Evolutionary conservation across 2,888 invertebrate genomes (phyloP), one percentile per base, ranked within the genome.

Genomic region (Micoletzkya japonica): DNA sequence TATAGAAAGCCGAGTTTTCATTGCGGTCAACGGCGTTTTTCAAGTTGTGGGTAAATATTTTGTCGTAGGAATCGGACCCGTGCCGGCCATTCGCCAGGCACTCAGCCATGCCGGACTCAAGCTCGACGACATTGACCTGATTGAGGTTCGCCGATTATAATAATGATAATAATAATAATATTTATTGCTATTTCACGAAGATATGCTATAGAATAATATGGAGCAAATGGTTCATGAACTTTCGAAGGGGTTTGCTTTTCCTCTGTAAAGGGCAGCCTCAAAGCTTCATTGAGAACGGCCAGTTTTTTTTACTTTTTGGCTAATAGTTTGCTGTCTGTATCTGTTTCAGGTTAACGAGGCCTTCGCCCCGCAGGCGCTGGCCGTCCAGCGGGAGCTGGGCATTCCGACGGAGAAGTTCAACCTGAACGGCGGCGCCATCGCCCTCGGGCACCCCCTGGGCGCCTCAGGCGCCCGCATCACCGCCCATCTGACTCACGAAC

Each of bases 321-420:
- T n/a, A n/a, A n/a, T n/a, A n/a, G n/a, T n/a, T n/a, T n/a, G n/a
- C n/a, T n/a, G n/a, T n/a, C n/a, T n/a, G n/a, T 70, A 14, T 28
- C n/a, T 14, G n/a, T 60, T 54, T 2, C 17, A 82, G 81, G 79
- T 97, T 80, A 98, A 98, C 88, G 98, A 98, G 88, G 98, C 98
- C 0, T 98, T 98, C 89, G 94, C 91, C 58, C 92, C 95, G 0
- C 98, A 98, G 88, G 92, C 93, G 2, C 88, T 98, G 14, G 78
- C 97, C 0, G 96, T 96, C 80, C 92, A 91, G 60, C 93, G 93
- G 85, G 94, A 93, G 63, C 89, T 98, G 60, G 91, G 91, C 75
- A 87, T 98, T 73, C 93, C 97, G 86, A 87, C 91, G 73, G 90
- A 91, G 76, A 95, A 93, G 86, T 88, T 95, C 79, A 98, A 98